Base-by-base conservation (phyloP, 2,797 vertebrate genomes). In the Anguilla marmorata region DNA sequence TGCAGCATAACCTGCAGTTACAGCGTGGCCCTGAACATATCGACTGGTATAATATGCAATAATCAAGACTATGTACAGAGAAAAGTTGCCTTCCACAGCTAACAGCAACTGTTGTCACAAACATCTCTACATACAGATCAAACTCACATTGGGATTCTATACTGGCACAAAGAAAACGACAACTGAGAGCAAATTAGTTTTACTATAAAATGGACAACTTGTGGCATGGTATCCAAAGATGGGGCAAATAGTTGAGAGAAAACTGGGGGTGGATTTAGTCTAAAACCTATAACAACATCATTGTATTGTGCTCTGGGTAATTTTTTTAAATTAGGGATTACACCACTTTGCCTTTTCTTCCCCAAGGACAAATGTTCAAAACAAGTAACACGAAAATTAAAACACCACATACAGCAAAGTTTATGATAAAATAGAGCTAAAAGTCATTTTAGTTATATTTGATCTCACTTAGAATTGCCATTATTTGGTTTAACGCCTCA, bases 61-160 rank as follows among this genome's bases (percentile, higher is more conserved):
- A 91, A 90, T 93, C 87, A 93, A 94, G 92, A 93, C 91, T 93
- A 93, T 92, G 92, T 94, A 95, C 94, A 96, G 90, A 89, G 90
- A 74, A 72, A 93, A 92, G 92, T 93, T 91, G 94, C 95, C 93
- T 95, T 95, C 94, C 93, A 95, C 94, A 94, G 95, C 95, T 94
- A 93, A 91, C 45, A 74, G 19, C 60, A 41, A 52, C 58, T 50
- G n/a, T 27, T 94, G 94, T 94, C 93, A 95, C 94, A 90, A 90
- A 93, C 92, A 92, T 94, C 91, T 90, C 93, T 94, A 93, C 90
- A 93, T 91, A 95, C 90, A 91, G 90, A 93, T 63, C 94, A 86
- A 88, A 76, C 52, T 66, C 33, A 95, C 93, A 91, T 91, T 91
- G 93, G 91, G 89, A 94, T 91, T 93, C 93, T 92, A 95, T 94